Percentiles rank a stretch among this genome's conserved stretches.
Conservation (phyloP, 1,140 invertebrate species). For the Dendroctonus valens region DNA sequence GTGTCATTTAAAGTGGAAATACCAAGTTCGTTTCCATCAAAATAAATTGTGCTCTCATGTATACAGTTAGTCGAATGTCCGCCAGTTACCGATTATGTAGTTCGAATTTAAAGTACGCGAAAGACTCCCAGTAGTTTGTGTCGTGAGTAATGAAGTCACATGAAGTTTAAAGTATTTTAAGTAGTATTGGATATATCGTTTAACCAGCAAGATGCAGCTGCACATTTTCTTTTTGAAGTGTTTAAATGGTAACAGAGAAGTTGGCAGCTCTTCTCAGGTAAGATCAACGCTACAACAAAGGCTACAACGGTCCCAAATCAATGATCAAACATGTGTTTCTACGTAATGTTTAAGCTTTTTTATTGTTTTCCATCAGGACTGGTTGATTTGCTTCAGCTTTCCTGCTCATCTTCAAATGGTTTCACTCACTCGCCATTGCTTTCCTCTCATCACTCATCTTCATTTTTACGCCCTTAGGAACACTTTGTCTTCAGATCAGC, state of each 20-base stretch:
- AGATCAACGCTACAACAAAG: constrained; percentile 43
- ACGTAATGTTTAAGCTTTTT: neutral
- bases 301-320: constrained; percentile 39
- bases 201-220: constrained; percentile 40
- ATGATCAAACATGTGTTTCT: neutral
- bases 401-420: neutral
- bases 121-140: constrained; percentile 45
- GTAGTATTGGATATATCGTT: constrained; percentile 42
- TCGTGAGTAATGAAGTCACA: constrained; percentile 40
- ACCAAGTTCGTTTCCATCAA: constrained; percentile 39
- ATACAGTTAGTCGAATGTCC: constrained; percentile 34
- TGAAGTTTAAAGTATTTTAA: constrained; percentile 41
- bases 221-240: constrained; percentile 42
- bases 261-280: constrained; percentile 41
- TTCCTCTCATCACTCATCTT: neutral
- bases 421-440: neutral
- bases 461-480: neutral
- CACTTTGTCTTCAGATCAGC: too few species aligned
- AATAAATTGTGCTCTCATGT: constrained; percentile 39
- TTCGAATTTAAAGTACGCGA: constrained; percentile 40
- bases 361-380: neutral
- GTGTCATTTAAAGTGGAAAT: constrained; percentile 38
- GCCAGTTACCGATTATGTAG: constrained; percentile 29
- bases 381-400: neutral
- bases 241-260: constrained; percentile 42